phyloP scores from a whole-genome alignment of 2,797 vertebrate genomes.

The Chanos chanos region DNA sequence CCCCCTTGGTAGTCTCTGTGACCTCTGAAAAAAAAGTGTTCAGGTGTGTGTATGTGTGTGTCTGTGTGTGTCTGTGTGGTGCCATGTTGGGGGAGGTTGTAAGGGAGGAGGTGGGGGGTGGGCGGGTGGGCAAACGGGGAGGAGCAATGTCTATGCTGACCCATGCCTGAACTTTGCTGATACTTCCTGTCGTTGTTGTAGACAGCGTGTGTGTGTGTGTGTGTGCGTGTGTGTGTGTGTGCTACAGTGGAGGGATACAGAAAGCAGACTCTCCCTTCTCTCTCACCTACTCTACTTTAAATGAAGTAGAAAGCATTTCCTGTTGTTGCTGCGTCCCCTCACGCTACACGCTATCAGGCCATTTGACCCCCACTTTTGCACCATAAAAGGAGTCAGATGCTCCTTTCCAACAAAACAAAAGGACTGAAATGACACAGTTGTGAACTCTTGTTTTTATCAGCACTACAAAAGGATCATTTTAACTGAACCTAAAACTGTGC shows the following conservation, averaged over 20 bases:
- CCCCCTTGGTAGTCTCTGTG: constrained; percentile 36
- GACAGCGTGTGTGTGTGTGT: constrained; percentile 30
- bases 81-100: constrained; percentile 32
- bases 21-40: constrained; percentile 46
- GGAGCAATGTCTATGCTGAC: constrained; percentile 50
- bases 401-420: too few species aligned
- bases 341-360: constrained; percentile 2
- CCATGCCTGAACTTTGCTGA: constrained; percentile 57
- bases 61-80: constrained; percentile 29
- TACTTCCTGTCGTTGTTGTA: constrained; percentile 54
- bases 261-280: constrained; percentile 23
- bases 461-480: neutral
- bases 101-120: constrained; percentile 34
- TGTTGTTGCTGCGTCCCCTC: neutral
- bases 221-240: constrained; percentile 6
- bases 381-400: neutral
- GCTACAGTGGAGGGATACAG: constrained; percentile 28
- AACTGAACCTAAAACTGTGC: neutral
- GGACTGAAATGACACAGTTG: neutral
- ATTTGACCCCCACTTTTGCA: constrained; percentile 14
- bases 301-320: constrained; percentile 5
- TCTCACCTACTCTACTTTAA: constrained; percentile 14
- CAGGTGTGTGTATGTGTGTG: constrained; percentile 44
- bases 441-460: neutral
- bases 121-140: constrained; percentile 26